Evolutionary conservation across 2,113 vertebrate species (phyloP), one percentile per base, ranked within the genome.

Genomic region (Mustela lutreola): DNA sequence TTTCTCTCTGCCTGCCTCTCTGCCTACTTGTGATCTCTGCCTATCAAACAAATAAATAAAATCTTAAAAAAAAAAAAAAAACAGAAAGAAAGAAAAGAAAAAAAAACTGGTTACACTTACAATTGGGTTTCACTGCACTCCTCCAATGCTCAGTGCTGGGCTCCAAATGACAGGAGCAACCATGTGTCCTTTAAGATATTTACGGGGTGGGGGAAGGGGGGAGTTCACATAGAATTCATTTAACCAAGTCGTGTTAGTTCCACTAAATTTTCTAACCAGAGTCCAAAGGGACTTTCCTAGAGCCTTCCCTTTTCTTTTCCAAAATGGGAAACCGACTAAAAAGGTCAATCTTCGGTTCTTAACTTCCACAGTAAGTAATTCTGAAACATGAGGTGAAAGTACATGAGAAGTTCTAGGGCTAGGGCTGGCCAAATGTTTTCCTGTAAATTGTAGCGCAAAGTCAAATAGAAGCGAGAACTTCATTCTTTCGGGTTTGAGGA

Each of bases 311-410:
- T 91, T 96, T 95, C 85, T 92, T 95, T 91, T 94, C 82, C 85
- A 50, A 80, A 94, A 94, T 1, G 26, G 53, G 70, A 95, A 97
- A 81, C 65, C 21, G 5, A 96, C 86, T 79, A 11, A 92, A 92
- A 97, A 96, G 90, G 80, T 84, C 97, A 95, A 78, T 31, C 71
- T 62, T 83, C 15, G 87, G 76, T 48, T 81, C n/a, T 80, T 81
- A 93, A 93, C 73, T 88, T 93, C 33, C 83, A 98, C n/a, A 92
- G 48, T 62, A 90, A 91, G n/a, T 85, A 96, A 96, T 97, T 96
- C 81, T 58, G 92, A 97, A 97, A 97, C 85, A 92, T 1, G 53
- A 88, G 75, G 83, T 48, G 21, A 67, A 96, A 93, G 89, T 95
- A 83, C 76, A 76, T 53, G 33, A 73, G 12, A 88, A 87, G 85